Percentiles rank a stretch among this genome's conserved stretches.
phyloP scores from a whole-genome alignment of 2,888 invertebrate species.

The Drosophila histrio region DNA sequence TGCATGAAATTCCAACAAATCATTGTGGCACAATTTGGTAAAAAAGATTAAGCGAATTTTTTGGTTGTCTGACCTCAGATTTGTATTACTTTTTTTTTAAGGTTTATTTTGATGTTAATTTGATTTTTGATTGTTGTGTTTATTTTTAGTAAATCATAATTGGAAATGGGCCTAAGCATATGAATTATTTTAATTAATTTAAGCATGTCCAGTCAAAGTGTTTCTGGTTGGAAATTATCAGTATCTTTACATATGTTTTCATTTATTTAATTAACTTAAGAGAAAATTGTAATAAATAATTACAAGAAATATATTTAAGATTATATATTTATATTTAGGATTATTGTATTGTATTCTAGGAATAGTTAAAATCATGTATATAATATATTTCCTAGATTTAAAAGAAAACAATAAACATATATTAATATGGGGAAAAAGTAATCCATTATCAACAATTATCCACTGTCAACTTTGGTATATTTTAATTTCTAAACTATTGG shows the following conservation, averaged over 20 bases:
- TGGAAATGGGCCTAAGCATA: not conserved
- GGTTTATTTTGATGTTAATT: conserved; percentile 22
- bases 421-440: too few relatives aligned
- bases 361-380: too few relatives aligned
- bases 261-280: too few relatives aligned
- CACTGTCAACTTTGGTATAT: too few relatives aligned
- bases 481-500: too few relatives aligned
- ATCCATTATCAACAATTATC: too few relatives aligned
- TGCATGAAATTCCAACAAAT: conserved; percentile 45
- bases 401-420: too few relatives aligned
- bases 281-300: too few relatives aligned
- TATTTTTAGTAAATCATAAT: conserved; percentile 14
- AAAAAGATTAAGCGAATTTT: conserved; percentile 22
- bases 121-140: conserved; percentile 11
- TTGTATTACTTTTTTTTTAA: conserved; percentile 43
- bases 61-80: conserved; percentile 45
- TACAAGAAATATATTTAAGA: too few relatives aligned
- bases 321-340: too few relatives aligned
- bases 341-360: too few relatives aligned
- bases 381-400: too few relatives aligned
- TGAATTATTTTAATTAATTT: not conserved
- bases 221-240: not conserved
- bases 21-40: conserved; percentile 40
- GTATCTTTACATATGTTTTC: not conserved
- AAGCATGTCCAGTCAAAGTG: not conserved